Evolutionary conservation across 2,888 invertebrate species (phyloP).

Genomic region (Aethes cnicana): DNA sequence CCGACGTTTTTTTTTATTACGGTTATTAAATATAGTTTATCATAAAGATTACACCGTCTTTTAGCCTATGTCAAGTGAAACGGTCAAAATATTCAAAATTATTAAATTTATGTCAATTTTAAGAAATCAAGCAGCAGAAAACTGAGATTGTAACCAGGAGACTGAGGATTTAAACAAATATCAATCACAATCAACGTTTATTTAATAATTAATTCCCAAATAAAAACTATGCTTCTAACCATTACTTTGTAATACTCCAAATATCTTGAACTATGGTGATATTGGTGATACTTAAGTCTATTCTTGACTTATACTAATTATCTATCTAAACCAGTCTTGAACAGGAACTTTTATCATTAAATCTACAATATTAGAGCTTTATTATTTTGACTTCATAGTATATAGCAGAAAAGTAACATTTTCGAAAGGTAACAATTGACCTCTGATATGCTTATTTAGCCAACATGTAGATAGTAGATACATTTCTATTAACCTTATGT

Average conservation of each 20-base stretch:
- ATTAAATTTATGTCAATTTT: slow-evolving; percentile 7
- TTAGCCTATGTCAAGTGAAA: slow-evolving; percentile 1
- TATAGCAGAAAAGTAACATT: too few relatives aligned
- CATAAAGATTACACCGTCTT: slow-evolving; percentile 3
- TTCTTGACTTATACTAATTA: slow-evolving; percentile 5
- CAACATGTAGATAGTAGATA: too few relatives aligned
- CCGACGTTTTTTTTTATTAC: slow-evolving; percentile 6
- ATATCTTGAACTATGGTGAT: too few relatives aligned
- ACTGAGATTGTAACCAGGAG: too few relatives aligned
- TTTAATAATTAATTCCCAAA: too few relatives aligned
- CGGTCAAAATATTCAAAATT: slow-evolving; percentile 8
- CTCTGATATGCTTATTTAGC: neutral
- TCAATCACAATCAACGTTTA: neutral
- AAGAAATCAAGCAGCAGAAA: too few relatives aligned
- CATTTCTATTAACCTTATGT: too few relatives aligned
- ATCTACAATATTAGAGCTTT: slow-evolving; percentile 1
- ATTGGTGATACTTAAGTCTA: slow-evolving; percentile 1
- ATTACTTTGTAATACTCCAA: too few relatives aligned
- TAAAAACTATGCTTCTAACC: too few relatives aligned
- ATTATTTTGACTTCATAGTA: too few relatives aligned
- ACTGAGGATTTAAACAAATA: neutral
- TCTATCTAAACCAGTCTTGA: slow-evolving; percentile 3
- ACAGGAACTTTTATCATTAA: slow-evolving; percentile 2
- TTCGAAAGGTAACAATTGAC: slow-evolving; percentile 16
- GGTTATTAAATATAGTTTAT: neutral